A percentile compares a stretch with the other conserved stretches of the same genome.
phyloP scores from a whole-genome alignment of 1,140 invertebrate genomes.

The Lanistes nyassanus region DNA sequence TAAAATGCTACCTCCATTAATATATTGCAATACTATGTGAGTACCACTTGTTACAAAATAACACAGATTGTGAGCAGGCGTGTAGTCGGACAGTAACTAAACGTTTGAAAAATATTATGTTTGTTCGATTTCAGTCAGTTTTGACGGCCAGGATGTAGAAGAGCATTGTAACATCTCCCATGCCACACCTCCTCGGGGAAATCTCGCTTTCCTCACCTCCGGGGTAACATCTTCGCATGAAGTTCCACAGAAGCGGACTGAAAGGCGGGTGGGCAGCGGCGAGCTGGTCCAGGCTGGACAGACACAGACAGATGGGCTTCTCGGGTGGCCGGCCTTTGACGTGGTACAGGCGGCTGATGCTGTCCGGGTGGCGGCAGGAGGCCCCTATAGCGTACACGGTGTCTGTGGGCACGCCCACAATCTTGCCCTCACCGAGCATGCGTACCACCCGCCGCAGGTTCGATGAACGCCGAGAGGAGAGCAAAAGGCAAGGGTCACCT shows the following conservation, averaged over 20 bases:
- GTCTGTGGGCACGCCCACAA: slow-evolving; percentile 53
- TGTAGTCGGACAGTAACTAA: too few relatives aligned
- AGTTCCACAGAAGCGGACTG: slow-evolving; percentile 46
- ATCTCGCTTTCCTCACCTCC: slow-evolving; percentile 37
- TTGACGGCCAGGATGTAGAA: too few relatives aligned
- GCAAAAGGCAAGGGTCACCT: slow-evolving; percentile 36
- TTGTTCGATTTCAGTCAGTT: too few relatives aligned
- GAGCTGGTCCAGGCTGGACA: slow-evolving; percentile 50
- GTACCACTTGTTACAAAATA: too few relatives aligned
- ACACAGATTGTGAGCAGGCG: too few relatives aligned
- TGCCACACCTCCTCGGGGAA: not conserved
- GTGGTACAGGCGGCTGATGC: slow-evolving; percentile 48
- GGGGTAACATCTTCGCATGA: slow-evolving; percentile 50
- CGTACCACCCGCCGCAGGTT: slow-evolving; percentile 39
- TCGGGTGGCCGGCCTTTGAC: slow-evolving; percentile 49
- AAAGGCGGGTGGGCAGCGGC: slow-evolving; percentile 41
- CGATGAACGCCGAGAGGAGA: slow-evolving; percentile 45
- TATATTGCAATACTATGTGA: too few relatives aligned
- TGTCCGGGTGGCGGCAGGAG: slow-evolving; percentile 49
- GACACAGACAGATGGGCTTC: slow-evolving; percentile 55
- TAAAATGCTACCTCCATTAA: too few relatives aligned
- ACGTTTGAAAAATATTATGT: too few relatives aligned
- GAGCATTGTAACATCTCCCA: too few relatives aligned
- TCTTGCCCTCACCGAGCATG: slow-evolving; percentile 41
- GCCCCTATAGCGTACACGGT: slow-evolving; percentile 52